Percentiles rank a stretch among this genome's conserved stretches.
These are phyloP conservation scores for Hedya salicella DNA, from an alignment of 2,888 invertebrate genomes.

Conservation along the genomic window DNA sequence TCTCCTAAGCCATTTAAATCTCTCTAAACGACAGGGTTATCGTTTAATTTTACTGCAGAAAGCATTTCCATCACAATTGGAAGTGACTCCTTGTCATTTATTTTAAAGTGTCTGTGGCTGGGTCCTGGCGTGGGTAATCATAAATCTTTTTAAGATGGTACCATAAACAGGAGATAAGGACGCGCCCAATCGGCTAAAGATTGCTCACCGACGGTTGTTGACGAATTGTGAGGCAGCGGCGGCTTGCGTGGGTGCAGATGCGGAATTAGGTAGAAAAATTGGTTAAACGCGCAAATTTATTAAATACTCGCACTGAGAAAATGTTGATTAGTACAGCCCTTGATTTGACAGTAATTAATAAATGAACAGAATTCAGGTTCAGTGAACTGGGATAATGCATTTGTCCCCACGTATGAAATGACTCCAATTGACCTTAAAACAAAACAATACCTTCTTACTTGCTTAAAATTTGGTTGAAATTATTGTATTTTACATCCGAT, in stretches of 20 bases:
- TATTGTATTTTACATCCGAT: too few relatives aligned
- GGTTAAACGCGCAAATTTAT: neutral
- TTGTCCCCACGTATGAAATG: too few relatives aligned
- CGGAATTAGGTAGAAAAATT: slow-evolving; percentile 48
- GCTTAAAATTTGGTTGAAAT: too few relatives aligned
- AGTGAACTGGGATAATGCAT: too few relatives aligned
- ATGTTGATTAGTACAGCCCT: too few relatives aligned
- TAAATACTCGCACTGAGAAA: neutral
- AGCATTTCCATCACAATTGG: slow-evolving; percentile 85
- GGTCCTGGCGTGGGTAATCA: slow-evolving; percentile 82
- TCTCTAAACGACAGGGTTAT: slow-evolving; percentile 82
- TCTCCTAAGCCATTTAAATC: slow-evolving; percentile 79
- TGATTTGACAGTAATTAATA: too few relatives aligned
- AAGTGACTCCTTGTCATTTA: slow-evolving; percentile 84
- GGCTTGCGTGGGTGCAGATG: slow-evolving; percentile 53
- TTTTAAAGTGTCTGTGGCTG: slow-evolving; percentile 82
- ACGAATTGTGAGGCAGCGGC: slow-evolving; percentile 71
- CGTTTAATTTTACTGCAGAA: slow-evolving; percentile 85
- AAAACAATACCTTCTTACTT: too few relatives aligned
- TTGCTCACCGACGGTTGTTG: slow-evolving; percentile 76
- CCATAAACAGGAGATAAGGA: slow-evolving; percentile 83
- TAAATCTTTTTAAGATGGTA: slow-evolving; percentile 84
- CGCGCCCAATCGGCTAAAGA: slow-evolving; percentile 80
- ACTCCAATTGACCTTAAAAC: too few relatives aligned
- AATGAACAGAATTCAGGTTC: too few relatives aligned